These are phyloP conservation scores for Hoplostethus mediterraneus DNA, from an alignment of 2,797 vertebrate species.

Conservation along the genomic window DNA sequence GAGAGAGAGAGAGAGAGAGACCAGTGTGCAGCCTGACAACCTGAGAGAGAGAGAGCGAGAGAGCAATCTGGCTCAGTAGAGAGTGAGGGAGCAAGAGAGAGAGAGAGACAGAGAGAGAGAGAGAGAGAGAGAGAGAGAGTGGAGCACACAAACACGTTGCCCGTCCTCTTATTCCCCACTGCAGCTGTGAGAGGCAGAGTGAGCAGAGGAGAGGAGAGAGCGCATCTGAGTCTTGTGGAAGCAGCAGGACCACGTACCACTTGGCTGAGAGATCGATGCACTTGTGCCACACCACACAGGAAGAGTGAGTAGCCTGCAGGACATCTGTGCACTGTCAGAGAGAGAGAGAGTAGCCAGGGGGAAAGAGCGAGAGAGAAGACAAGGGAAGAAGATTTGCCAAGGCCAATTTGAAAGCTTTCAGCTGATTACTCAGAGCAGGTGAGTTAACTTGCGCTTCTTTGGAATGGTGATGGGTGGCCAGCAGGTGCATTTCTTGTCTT, in stretches of 20 bases:
- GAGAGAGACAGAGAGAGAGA: constrained; percentile 26
- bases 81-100: constrained; percentile 19
- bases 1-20: constrained; percentile 49
- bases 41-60: constrained; percentile 34
- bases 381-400: constrained; percentile 44
- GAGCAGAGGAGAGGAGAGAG: constrained; percentile 67
- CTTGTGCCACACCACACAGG: constrained; percentile 58
- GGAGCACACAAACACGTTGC: constrained; percentile 68
- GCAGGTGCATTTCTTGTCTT: constrained; percentile 46
- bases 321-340: constrained; percentile 53
- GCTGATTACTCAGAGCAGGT: constrained; percentile 76
- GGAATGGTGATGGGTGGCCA: constrained; percentile 19
- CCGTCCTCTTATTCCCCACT: constrained; percentile 77
- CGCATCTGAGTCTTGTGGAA: constrained; percentile 72
- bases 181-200: constrained; percentile 80
- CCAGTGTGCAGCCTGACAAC: constrained; percentile 50
- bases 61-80: constrained; percentile 41
- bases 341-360: constrained; percentile 38
- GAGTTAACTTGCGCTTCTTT: constrained; percentile 76
- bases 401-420: constrained; percentile 61
- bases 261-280: constrained; percentile 74
- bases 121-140: constrained; percentile 55
- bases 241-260: constrained; percentile 76
- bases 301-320: constrained; percentile 65
- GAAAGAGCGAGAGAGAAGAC: constrained; percentile 46